Evolutionary conservation across 2,797 vertebrate genomes (phyloP), one percentile per base, ranked within the genome.

Genomic region (Pteronotus mesoamericanus): DNA sequence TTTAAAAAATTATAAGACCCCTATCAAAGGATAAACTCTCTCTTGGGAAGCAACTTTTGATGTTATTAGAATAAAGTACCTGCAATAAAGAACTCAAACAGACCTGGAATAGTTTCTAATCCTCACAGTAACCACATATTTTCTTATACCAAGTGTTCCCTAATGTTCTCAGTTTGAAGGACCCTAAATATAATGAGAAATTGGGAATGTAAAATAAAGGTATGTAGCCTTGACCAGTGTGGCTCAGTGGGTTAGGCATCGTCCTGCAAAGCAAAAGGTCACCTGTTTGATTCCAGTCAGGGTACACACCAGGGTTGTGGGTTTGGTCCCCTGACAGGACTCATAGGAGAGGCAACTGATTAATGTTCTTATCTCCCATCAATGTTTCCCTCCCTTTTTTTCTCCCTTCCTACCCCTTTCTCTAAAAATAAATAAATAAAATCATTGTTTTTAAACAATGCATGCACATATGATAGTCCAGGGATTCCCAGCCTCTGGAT

Each of bases 1-100:
- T n/a, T 79, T 82, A 78, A 89, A 14, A 9, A 82, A 78, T 88
- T 94, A 78, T 94, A 88, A 96, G 87, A 68, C 10, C 78, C 8
- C 29, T 82, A 42, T 71, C 26, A 91, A 82, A 84, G 44, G n/a
- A 83, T 57, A 82, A 72, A 82, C 37, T 93, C 4, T 90, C 57
- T 87, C 51, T 37, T 68, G 34, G 37, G 32, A 96, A 94, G 75
- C 46, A 86, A 94, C 29, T 84, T 94, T 53, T 44, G 34, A 86
- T 93, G 74, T 75, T 75, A 89, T 85, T 94, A 72, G 57, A 97
- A 90, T 93, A 93, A 91, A 94, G 91, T 87, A 69, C 74, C 74
- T 94, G 32, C 46, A 84, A 61, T 91, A 85, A 94, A 96, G 39
- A 89, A 96, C 69, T 95, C 91, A 93, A 84, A 94, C 22, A 80